Evolutionary conservation across 1,140 invertebrate species (phyloP).

Genomic region (Reticulitermes speratus): DNA sequence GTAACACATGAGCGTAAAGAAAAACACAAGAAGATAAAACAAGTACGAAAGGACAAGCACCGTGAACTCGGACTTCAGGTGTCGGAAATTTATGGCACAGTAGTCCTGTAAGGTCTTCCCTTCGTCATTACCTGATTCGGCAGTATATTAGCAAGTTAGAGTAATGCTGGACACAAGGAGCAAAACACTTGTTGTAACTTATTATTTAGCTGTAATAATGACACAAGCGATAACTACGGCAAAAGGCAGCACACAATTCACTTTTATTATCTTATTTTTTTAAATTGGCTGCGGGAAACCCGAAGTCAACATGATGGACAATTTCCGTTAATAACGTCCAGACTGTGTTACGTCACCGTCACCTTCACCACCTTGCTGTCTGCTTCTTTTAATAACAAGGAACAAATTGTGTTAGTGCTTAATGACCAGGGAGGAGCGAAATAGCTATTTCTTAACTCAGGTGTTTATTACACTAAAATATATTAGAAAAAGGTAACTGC

Average conservation of each 20-base stretch:
- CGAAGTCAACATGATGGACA: constrained; percentile 4
- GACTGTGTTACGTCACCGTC: neutral
- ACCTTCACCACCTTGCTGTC: neutral
- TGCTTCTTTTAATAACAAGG: neutral
- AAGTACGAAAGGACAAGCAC: too few species aligned
- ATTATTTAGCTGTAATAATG: neutral
- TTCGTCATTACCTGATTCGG: neutral
- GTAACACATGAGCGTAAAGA: too few species aligned
- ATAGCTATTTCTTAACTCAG: too few species aligned
- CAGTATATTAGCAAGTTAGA: neutral
- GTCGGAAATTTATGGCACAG: neutral
- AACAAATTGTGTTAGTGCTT: too few species aligned
- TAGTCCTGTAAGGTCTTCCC: neutral
- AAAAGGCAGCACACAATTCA: neutral
- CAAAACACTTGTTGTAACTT: neutral
- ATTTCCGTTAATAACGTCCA: neutral
- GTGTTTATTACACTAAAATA: too few species aligned
- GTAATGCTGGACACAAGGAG: neutral
- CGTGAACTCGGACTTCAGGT: too few species aligned
- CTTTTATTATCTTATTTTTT: neutral
- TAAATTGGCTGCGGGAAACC: neutral
- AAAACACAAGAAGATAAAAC: too few species aligned
- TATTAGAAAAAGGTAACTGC: too few species aligned
- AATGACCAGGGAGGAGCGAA: too few species aligned
- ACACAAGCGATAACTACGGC: neutral